A percentile compares a stretch with the other conserved stretches of the same genome.
phyloP scores from a whole-genome alignment of 2,113 vertebrate species.

The Diphyllodes magnificus region DNA sequence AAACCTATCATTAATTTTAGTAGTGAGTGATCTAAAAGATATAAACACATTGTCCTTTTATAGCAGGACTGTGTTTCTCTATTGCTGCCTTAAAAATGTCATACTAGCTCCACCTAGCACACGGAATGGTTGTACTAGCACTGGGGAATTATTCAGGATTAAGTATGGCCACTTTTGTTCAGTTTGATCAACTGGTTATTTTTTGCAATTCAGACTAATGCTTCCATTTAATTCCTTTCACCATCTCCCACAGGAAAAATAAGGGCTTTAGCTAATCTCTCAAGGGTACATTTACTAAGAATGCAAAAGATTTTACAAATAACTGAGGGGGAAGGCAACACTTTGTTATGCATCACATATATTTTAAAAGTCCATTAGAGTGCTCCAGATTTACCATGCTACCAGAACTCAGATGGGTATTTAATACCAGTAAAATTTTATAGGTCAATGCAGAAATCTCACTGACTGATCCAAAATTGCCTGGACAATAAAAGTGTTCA shows the following conservation, averaged over 20 bases:
- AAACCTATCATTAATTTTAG: conserved; percentile 7
- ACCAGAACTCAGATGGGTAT: neutral
- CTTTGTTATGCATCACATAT: neutral
- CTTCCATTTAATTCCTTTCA: conserved; percentile 11
- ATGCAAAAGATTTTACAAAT: conserved; percentile 8
- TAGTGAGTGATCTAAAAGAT: neutral
- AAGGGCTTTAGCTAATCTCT: neutral
- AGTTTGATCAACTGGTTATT: neutral
- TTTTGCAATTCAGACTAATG: neutral
- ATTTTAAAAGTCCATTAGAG: neutral
- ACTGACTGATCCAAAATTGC: neutral
- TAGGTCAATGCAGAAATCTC: neutral
- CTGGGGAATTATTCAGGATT: neutral
- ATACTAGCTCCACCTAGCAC: conserved; percentile 62
- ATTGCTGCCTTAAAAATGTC: conserved; percentile 25
- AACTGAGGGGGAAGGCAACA: neutral
- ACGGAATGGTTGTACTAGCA: neutral
- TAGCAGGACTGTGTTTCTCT: neutral
- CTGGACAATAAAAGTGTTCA: neutral
- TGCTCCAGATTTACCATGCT: neutral
- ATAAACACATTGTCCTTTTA: neutral
- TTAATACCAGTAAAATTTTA: neutral
- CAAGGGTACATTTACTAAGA: neutral
- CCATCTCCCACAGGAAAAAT: neutral
- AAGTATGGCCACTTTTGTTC: neutral